Evolutionary conservation across 2,888 invertebrate genomes (phyloP).

Genomic region (Plebejus melissa): DNA sequence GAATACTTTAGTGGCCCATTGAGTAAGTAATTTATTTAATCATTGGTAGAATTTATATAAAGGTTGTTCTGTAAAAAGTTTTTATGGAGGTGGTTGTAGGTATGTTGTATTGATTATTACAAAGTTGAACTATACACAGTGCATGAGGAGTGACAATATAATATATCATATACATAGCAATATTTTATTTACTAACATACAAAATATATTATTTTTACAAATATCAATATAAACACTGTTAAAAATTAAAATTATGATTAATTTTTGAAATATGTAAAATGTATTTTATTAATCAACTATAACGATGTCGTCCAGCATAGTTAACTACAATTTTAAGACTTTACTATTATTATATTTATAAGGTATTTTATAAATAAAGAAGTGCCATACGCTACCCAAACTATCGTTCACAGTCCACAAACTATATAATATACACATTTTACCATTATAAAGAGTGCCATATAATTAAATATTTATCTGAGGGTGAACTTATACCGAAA

Average conservation of each 20-base stretch:
- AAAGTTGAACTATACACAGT: background rate
- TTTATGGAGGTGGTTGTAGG: constrained; percentile 6
- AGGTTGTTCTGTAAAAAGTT: background rate
- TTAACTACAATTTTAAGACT: constrained; percentile 10
- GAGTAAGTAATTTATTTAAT: background rate
- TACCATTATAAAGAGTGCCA: background rate
- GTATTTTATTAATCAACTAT: background rate
- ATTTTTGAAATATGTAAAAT: background rate
- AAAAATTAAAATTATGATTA: background rate
- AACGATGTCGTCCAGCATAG: background rate
- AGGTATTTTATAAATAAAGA: background rate
- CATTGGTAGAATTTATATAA: background rate
- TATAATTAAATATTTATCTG: background rate
- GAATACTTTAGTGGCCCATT: background rate
- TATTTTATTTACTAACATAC: constrained; percentile 1
- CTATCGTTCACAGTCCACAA: background rate
- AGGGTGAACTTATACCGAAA: too few relatives aligned
- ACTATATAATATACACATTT: background rate
- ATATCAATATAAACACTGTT: background rate
- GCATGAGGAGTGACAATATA: background rate
- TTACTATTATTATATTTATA: background rate
- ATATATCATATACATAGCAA: background rate
- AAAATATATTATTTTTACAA: background rate
- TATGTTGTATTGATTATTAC: background rate
- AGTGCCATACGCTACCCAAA: constrained; percentile 5